These are phyloP conservation scores for Meteorus colon DNA, from an alignment of 2,888 invertebrate genomes.

Conservation along the genomic window DNA sequence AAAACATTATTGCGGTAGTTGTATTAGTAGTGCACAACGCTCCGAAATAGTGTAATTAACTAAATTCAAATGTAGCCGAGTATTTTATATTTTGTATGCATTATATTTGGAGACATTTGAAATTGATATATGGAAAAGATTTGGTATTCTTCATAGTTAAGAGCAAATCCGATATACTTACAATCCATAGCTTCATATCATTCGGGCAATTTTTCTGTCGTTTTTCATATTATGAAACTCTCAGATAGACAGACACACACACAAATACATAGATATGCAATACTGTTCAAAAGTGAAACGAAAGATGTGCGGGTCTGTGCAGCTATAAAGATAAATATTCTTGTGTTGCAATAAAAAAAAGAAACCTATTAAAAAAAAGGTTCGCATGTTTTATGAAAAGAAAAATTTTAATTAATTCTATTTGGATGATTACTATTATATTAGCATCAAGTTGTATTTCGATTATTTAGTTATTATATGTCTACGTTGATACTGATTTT, in stretches of 20 bases:
- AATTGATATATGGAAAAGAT: conserved; percentile 56
- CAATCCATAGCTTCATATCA: conserved; percentile 48
- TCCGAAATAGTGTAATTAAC: conserved; percentile 58
- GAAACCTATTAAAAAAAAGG: neutral
- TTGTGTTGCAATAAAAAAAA: neutral
- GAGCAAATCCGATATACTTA: conserved; percentile 48
- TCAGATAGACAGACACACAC: conserved; percentile 14
- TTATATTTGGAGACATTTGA: conserved; percentile 57
- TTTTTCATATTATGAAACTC: conserved; percentile 43
- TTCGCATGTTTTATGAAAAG: neutral
- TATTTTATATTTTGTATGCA: conserved; percentile 63
- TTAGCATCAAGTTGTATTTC: neutral
- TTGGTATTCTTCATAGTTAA: conserved; percentile 59
- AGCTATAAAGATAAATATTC: neutral
- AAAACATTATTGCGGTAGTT: conserved; percentile 61
- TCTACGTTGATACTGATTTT: neutral
- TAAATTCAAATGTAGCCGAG: conserved; percentile 56
- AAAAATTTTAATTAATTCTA: neutral
- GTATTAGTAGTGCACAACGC: conserved; percentile 58
- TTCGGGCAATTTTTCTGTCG: conserved; percentile 45
- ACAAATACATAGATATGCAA: neutral
- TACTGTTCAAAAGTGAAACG: neutral
- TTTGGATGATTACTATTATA: neutral
- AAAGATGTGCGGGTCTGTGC: conserved; percentile 41
- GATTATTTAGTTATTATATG: neutral